Conservation (phyloP, 2,888 invertebrate species). For the Hesperia comma region DNA sequence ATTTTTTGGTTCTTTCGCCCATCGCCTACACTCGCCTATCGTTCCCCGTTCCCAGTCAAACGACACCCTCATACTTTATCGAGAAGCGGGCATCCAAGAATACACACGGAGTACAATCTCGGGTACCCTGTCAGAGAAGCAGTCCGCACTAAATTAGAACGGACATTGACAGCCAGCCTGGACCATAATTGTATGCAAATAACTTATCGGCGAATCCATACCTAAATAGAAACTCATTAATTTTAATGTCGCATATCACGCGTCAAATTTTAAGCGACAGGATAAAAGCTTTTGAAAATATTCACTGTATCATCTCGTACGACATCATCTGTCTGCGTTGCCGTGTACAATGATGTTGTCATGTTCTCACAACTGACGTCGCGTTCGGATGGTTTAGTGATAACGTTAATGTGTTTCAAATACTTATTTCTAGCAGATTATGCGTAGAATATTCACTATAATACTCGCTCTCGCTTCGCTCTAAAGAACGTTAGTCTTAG, state of each 20-base stretch:
- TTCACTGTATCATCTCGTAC: not conserved
- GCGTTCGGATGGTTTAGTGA: no score
- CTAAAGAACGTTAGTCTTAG: no score
- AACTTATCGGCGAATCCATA: slow-evolving; percentile 21
- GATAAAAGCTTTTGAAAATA: slow-evolving; percentile 14
- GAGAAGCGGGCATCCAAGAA: slow-evolving; percentile 19
- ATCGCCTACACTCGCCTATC: slow-evolving; percentile 1
- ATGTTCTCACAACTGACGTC: no score
- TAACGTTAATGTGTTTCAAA: no score
- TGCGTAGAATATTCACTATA: no score
- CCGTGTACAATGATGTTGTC: not conserved
- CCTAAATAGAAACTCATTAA: slow-evolving; percentile 29
- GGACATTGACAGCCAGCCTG: slow-evolving; percentile 22
- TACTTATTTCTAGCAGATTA: no score
- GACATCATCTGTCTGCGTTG: not conserved
- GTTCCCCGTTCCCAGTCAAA: not conserved
- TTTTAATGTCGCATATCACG: slow-evolving; percentile 28
- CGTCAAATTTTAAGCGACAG: slow-evolving; percentile 18
- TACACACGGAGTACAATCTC: slow-evolving; percentile 27
- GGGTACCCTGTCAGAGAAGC: slow-evolving; percentile 14
- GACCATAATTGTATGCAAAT: slow-evolving; percentile 34
- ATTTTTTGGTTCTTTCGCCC: no score
- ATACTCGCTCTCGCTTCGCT: no score
- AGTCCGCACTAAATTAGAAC: slow-evolving; percentile 20
- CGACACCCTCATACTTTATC: not conserved